phyloP scores from a whole-genome alignment of 2,797 vertebrate genomes.

The Microcaecilia unicolor region DNA sequence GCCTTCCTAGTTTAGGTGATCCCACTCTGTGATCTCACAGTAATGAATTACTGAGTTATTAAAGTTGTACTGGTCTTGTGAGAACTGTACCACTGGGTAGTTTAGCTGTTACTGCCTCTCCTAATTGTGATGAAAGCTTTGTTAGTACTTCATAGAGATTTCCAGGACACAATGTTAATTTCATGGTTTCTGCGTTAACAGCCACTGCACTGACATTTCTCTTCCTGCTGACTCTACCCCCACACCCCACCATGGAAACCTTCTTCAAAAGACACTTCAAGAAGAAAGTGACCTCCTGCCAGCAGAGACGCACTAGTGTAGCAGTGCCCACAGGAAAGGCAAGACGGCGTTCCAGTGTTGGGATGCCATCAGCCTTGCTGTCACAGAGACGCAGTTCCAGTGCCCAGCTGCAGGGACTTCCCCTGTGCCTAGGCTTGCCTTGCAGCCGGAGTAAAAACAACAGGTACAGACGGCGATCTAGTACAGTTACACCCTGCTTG shows the following conservation, averaged over 20 bases:
- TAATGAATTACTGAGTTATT: no score
- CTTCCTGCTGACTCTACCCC: not conserved
- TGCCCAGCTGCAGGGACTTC: slow-evolving; percentile 38
- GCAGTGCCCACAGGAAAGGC: slow-evolving; percentile 71
- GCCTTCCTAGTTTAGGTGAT: no score
- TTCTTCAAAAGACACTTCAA: slow-evolving; percentile 78
- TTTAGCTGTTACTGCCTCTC: no score
- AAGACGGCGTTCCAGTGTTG: slow-evolving; percentile 66
- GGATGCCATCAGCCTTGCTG: slow-evolving; percentile 61
- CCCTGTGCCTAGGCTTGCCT: slow-evolving; percentile 25
- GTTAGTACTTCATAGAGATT: no score
- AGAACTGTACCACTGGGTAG: no score
- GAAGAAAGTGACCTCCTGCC: slow-evolving; percentile 29
- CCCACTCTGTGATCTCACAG: no score
- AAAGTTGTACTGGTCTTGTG: no score
- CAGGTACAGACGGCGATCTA: slow-evolving; percentile 56
- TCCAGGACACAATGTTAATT: slow-evolving; percentile 33
- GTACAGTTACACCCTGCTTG: slow-evolving; percentile 62
- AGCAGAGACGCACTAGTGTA: slow-evolving; percentile 19
- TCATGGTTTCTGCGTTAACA: slow-evolving; percentile 55
- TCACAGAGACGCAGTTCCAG: slow-evolving; percentile 53
- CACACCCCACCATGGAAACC: slow-evolving; percentile 58
- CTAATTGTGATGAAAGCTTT: no score
- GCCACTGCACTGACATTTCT: slow-evolving; percentile 11
- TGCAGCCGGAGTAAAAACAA: not conserved